These are phyloP conservation scores for Copidosoma aretas DNA, from an alignment of 2,888 invertebrate species.

Conservation along the genomic window DNA sequence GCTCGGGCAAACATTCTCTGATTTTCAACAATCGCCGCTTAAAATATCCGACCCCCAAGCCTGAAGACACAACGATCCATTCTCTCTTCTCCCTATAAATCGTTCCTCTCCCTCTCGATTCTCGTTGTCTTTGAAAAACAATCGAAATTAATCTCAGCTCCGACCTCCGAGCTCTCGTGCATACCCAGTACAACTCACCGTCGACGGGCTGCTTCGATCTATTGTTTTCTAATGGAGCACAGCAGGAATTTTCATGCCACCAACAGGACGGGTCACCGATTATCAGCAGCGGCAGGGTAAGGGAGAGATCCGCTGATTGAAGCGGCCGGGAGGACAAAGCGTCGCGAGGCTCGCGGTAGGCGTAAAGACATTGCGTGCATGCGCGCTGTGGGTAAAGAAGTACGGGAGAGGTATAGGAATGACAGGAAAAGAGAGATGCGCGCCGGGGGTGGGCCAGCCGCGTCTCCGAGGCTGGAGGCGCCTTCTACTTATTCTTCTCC, in stretches of 20 bases:
- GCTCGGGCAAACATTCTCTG: background rate
- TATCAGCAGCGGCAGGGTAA: background rate
- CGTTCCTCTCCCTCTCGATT: no score
- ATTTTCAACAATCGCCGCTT: background rate
- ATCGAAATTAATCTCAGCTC: background rate
- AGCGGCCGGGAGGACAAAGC: conserved; percentile 46
- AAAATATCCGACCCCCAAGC: background rate
- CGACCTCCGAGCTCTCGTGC: background rate
- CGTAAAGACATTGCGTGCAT: background rate
- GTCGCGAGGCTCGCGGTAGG: conserved; percentile 26
- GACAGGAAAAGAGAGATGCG: conserved; percentile 30
- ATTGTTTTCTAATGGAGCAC: conserved; percentile 29
- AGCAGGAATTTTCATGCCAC: conserved; percentile 17
- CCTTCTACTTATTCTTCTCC: conserved; percentile 26
- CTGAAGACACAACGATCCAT: background rate
- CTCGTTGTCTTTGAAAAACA: background rate
- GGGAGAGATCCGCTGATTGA: conserved; percentile 27
- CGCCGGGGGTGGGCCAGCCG: conserved; percentile 44
- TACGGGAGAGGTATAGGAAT: conserved; percentile 40
- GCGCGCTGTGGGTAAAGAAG: conserved; percentile 30
- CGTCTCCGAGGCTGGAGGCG: conserved; percentile 40
- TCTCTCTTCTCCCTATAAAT: background rate
- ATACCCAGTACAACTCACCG: background rate
- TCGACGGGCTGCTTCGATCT: background rate
- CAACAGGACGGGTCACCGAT: conserved; percentile 21